Evolutionary conservation across 2,888 invertebrate species (phyloP).

Genomic region (Perizoma affinitatum): DNA sequence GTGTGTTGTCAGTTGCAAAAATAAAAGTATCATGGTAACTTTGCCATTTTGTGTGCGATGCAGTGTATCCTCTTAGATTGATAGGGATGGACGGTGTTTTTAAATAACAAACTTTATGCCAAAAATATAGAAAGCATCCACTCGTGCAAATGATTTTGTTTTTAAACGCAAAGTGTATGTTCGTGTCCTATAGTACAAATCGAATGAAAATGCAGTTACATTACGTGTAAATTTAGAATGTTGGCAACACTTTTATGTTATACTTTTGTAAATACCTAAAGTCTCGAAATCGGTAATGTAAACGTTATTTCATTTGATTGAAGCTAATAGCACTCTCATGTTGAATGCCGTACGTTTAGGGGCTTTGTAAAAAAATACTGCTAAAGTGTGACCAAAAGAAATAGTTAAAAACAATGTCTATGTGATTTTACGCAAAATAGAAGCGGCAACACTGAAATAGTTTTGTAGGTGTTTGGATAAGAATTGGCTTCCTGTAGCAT

Average conservation of each 20-base stretch:
- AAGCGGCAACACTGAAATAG: slow-evolving; percentile 18
- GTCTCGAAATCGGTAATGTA: slow-evolving; percentile 56
- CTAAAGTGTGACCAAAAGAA: slow-evolving; percentile 34
- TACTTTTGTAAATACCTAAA: slow-evolving; percentile 64
- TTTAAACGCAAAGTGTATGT: slow-evolving; percentile 48
- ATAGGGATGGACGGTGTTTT: slow-evolving; percentile 8
- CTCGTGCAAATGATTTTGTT: slow-evolving; percentile 11
- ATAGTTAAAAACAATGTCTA: slow-evolving; percentile 25
- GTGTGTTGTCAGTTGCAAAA: neutral
- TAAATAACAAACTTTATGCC: slow-evolving; percentile 27
- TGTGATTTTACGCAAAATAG: slow-evolving; percentile 25
- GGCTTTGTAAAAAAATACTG: slow-evolving; percentile 41
- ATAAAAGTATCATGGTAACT: slow-evolving; percentile 2
- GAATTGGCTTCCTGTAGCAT: slow-evolving; percentile 30
- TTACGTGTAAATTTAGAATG: slow-evolving; percentile 47
- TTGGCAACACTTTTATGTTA: slow-evolving; percentile 53
- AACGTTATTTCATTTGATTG: slow-evolving; percentile 54
- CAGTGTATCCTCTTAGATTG: slow-evolving; percentile 5
- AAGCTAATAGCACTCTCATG: slow-evolving; percentile 51
- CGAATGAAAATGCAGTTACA: slow-evolving; percentile 55
- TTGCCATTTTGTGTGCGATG: slow-evolving; percentile 4
- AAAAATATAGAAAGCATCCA: slow-evolving; percentile 31
- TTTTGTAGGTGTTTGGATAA: slow-evolving; percentile 13
- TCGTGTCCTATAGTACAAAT: slow-evolving; percentile 54
- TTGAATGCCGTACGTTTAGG: slow-evolving; percentile 47